phyloP scores from a whole-genome alignment of 2,113 vertebrate species.

The Craseonycteris thonglongyai region DNA sequence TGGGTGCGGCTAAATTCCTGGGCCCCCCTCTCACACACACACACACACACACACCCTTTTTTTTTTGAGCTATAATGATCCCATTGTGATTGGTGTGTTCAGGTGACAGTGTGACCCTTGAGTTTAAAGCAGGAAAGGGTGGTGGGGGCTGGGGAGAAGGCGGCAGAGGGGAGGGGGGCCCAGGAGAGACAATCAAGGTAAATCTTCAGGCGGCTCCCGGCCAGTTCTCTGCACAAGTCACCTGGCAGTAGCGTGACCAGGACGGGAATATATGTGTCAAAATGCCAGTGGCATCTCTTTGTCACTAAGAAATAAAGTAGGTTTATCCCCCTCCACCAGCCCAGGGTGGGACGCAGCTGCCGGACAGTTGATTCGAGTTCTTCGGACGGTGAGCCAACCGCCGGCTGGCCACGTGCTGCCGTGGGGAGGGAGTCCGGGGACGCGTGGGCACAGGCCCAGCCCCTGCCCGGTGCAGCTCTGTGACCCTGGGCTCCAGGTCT shows the following conservation, averaged over 20 bases:
- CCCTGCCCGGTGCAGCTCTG: not conserved
- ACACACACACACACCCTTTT: not conserved
- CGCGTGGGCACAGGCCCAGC: not conserved
- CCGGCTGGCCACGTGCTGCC: not conserved
- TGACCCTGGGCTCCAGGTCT: not conserved
- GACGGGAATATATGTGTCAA: not conserved
- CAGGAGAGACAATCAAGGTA: accelerated
- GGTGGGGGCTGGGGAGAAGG: not conserved
- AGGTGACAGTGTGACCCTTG: constrained; percentile 30
- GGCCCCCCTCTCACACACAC: not conserved
- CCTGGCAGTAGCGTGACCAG: accelerated
- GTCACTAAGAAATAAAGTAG: not conserved
- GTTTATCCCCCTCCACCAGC: accelerated
- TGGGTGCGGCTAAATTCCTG: not conserved
- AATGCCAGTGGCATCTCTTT: not conserved
- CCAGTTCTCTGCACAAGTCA: accelerated
- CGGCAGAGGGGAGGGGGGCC: not conserved
- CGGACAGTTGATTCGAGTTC: accelerated
- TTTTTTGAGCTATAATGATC: not conserved
- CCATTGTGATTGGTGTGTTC: constrained; percentile 22
- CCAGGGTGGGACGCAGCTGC: not conserved
- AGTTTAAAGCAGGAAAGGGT: not conserved
- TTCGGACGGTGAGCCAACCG: accelerated
- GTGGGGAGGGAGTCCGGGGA: accelerated
- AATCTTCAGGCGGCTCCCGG: accelerated